Evolutionary conservation across 2,888 invertebrate species (phyloP).

Genomic region (Hoplodrina blanda): DNA sequence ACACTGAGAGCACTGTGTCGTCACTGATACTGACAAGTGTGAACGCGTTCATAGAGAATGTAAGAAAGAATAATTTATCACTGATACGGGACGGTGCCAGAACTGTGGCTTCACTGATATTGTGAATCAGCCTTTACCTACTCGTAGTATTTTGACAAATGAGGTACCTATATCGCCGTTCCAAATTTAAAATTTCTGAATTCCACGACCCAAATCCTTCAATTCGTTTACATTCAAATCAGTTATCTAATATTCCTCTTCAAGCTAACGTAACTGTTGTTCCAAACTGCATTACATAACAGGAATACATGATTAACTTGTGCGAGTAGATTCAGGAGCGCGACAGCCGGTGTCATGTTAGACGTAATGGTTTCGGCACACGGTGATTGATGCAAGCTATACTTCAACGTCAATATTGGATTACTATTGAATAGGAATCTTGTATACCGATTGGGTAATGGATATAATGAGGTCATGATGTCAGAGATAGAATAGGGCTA

Average conservation of each 20-base stretch:
- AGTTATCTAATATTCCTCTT: not conserved
- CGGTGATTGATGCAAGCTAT: conserved; percentile 42
- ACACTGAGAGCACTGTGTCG: too few relatives aligned
- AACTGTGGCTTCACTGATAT: too few relatives aligned
- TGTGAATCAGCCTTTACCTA: too few relatives aligned
- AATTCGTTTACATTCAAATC: not conserved
- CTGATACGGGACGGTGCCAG: too few relatives aligned
- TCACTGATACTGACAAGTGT: too few relatives aligned
- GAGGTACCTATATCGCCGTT: not conserved
- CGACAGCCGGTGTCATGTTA: conserved; percentile 55
- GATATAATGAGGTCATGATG: conserved; percentile 13
- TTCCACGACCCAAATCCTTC: not conserved
- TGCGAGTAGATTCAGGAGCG: not conserved
- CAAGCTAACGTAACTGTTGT: not conserved
- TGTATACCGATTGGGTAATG: conserved; percentile 25
- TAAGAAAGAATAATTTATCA: too few relatives aligned
- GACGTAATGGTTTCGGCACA: conserved; percentile 38
- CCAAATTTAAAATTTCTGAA: not conserved
- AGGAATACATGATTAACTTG: conserved; percentile 25
- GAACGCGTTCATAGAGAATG: too few relatives aligned
- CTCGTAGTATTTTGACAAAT: too few relatives aligned
- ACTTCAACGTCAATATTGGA: conserved; percentile 36
- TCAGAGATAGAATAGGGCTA: not conserved
- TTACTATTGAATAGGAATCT: conserved; percentile 32
- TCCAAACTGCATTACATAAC: not conserved